Conservation (phyloP, 64 coral and sea anemone species). For the Platygyra sinensis region DNA sequence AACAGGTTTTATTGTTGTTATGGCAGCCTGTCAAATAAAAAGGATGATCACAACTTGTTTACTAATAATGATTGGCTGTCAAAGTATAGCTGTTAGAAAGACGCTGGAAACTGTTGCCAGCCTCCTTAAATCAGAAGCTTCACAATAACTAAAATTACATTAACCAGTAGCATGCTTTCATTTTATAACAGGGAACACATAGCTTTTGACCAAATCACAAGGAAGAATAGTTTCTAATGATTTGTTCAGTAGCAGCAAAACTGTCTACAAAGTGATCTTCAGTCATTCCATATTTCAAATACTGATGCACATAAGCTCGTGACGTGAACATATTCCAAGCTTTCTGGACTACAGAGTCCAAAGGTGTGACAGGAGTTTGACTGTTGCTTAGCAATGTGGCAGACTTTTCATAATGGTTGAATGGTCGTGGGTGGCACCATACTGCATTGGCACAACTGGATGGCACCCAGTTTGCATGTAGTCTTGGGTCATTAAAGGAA, state of each 20-base stretch:
- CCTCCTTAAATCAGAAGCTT: too few species aligned
- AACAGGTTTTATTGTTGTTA: too few species aligned
- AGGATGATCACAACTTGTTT: too few species aligned
- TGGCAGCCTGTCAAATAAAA: too few species aligned
- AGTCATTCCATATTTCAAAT: constrained; percentile 89
- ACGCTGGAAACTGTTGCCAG: too few species aligned
- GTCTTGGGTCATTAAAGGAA: constrained; percentile 73
- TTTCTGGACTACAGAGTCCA: constrained; percentile 89
- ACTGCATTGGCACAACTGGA: constrained; percentile 17
- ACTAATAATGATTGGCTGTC: too few species aligned
- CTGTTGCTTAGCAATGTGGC: constrained; percentile 93
- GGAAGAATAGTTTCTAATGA: constrained; percentile 88
- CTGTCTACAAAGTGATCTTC: constrained; percentile 99
- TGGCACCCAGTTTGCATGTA: constrained; percentile 86
- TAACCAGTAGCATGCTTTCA: too few species aligned
- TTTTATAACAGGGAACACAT: too few species aligned
- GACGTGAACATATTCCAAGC: constrained; percentile 99
- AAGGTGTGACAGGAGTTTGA: constrained; percentile 83
- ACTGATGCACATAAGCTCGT: constrained; percentile 98
- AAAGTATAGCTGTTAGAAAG: too few species aligned
- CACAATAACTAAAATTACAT: too few species aligned
- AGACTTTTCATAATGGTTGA: constrained; percentile 92
- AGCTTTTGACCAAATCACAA: constrained; percentile 1
- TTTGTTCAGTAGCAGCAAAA: constrained; percentile 93
- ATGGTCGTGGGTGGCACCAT: constrained; percentile 85